Base-by-base conservation (phyloP, 2,888 invertebrate genomes). In the Ceramica pisi region DNA sequence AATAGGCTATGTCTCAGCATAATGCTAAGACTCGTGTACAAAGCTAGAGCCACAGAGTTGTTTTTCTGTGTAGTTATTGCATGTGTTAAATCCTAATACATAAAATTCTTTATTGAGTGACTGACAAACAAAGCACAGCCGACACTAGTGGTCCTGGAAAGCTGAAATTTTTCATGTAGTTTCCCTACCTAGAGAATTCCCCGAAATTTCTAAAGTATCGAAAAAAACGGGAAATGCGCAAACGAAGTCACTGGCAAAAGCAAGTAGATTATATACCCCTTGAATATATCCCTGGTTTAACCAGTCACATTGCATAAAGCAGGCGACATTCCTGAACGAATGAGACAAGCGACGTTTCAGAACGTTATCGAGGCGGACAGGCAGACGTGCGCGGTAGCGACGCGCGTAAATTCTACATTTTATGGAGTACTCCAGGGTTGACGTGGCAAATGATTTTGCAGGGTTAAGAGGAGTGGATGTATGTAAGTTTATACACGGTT, bases 391-490 rank as follows among this genome's bases (percentile, higher is more conserved):
- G 62, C 59, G 63, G 63, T 63, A 69, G 60, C 67, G 72, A 70
- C 71, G 66, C 55, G 61, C 71, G 71, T 85, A 82, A 70, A 82
- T 76, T 76, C 64, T 35, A 68, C 71, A 73, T 66, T 81, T 82
- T 84, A 84, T 84, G 83, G 60, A 48, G n/a, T 67, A 65, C 56
- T 23, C 48, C 53, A 55, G 75, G 71, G 62, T 66, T 66, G 50
- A 65, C n/a, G 44, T 57, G 46, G 67, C 73, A 72, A 73, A 82
- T 77, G 83, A 84, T 82, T 84, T 82, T 53, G 69, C 62, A 62
- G 67, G 68, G 80, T 78, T 84, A 81, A 60, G 62, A 26, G 1
- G 21, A 70, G 60, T 61, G 56, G 64, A 16, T 71, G 23, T 57
- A 55, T 56, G 41, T 62, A 53, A 35, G 38, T 67, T 21, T 48